Percentiles rank a stretch among this genome's conserved stretches.
phyloP scores from a whole-genome alignment of 1,140 invertebrate species.

The Medauroidea extradentata region DNA sequence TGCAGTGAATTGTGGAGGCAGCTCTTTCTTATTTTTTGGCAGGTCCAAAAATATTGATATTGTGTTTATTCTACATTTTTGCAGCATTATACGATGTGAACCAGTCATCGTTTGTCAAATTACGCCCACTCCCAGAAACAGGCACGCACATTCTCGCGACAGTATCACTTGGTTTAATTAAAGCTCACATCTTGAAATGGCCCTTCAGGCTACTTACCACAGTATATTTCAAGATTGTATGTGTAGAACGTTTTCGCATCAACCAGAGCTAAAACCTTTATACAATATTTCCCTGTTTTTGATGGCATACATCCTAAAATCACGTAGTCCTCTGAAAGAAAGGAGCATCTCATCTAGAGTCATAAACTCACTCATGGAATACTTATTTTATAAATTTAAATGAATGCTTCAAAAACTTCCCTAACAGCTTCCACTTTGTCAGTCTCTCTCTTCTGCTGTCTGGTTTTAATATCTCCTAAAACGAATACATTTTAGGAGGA shows the following conservation, averaged over 20 bases:
- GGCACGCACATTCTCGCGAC: constrained; percentile 41
- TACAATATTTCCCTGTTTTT: too few species aligned
- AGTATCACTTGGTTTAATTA: constrained; percentile 35
- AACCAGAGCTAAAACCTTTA: constrained; percentile 43
- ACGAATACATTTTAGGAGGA: too few species aligned
- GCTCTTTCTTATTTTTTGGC: constrained; percentile 33
- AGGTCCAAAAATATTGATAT: constrained; percentile 26
- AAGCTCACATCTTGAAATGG: constrained; percentile 26
- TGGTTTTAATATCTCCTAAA: too few species aligned
- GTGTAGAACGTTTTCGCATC: constrained; percentile 47
- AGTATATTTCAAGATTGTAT: constrained; percentile 45
- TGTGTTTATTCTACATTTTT: constrained; percentile 20
- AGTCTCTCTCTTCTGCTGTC: too few species aligned
- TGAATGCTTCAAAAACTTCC: too few species aligned
- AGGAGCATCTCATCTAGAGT: too few species aligned
- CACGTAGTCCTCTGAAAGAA: too few species aligned
- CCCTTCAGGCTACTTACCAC: constrained; percentile 41
- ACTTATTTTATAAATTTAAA: too few species aligned
- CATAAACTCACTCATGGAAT: too few species aligned
- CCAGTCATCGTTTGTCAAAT: constrained; percentile 36
- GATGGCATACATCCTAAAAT: too few species aligned
- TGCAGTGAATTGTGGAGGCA: constrained; percentile 26
- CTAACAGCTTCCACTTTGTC: too few species aligned
- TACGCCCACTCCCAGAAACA: constrained; percentile 38
- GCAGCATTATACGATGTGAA: constrained; percentile 32